Evolutionary conservation across 2,113 vertebrate species (phyloP).

Genomic region (Etheostoma cragini): DNA sequence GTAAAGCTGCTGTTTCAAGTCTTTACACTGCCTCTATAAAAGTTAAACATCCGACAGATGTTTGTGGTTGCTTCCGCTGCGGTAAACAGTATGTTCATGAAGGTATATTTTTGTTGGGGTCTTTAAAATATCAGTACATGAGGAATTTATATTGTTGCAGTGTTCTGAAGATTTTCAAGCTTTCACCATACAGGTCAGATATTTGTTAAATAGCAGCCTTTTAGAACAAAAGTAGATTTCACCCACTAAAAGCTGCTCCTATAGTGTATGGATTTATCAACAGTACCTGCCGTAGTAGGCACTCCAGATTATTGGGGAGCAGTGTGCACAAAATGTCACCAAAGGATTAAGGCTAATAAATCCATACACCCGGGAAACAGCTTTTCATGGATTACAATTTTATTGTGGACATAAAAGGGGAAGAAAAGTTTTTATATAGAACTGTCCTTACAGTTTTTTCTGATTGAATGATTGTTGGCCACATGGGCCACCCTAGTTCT

Average conservation of each 20-base stretch:
- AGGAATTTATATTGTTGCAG: not conserved
- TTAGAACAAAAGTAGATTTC: conserved; percentile 7
- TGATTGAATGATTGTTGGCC: not conserved
- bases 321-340: conserved; percentile 40
- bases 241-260: conserved; percentile 34
- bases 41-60: conserved; percentile 1
- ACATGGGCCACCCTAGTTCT: not conserved
- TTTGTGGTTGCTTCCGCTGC: conserved; percentile 1
- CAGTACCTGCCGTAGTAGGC: conserved; percentile 16
- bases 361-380: conserved; percentile 28
- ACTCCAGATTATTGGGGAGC: conserved; percentile 49
- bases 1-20: conserved; percentile 13
- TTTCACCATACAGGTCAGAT: conserved; percentile 34
- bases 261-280: conserved; percentile 49
- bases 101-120: not conserved
- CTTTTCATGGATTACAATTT: conserved; percentile 38
- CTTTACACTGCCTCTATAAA: conserved; percentile 12
- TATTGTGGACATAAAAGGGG: not conserved
- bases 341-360: conserved; percentile 42
- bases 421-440: not conserved
- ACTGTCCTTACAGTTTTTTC: conserved; percentile 7
- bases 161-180: conserved; percentile 1
- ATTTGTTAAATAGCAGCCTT: conserved; percentile 40
- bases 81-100: conserved; percentile 5
- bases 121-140: not conserved